Conservation (phyloP, 2,797 vertebrate species). For the Cirrhinus molitorella region DNA sequence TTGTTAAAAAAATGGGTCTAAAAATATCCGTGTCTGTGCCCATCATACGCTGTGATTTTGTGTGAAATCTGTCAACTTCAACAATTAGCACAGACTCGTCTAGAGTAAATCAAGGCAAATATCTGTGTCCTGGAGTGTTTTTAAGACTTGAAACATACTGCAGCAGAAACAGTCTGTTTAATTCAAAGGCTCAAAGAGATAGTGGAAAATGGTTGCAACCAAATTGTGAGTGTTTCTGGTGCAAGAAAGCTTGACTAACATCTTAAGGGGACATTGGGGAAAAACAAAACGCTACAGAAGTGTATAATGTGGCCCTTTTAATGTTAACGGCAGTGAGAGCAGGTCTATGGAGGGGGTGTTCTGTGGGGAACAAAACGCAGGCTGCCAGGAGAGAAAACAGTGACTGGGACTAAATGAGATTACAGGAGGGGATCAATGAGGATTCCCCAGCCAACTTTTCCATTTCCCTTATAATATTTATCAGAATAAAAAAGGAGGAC, state of each 20-base stretch:
- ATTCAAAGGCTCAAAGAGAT: background rate
- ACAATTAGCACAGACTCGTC: background rate
- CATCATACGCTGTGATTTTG: background rate
- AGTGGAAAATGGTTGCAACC: background rate
- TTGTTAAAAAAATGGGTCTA: background rate
- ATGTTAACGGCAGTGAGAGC: constrained; percentile 12
- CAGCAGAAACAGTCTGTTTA: background rate
- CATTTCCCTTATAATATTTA: constrained; percentile 56
- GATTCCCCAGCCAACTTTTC: constrained; percentile 56
- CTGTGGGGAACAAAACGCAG: background rate
- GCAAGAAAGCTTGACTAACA: constrained; percentile 21
- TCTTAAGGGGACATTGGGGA: constrained; percentile 10
- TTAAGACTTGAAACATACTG: background rate
- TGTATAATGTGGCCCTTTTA: background rate
- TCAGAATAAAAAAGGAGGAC: constrained; percentile 40
- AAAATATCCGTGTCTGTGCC: background rate
- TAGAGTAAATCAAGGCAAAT: background rate
- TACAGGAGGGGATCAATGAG: constrained; percentile 59
- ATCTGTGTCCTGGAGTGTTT: background rate
- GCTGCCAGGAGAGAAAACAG: constrained; percentile 26
- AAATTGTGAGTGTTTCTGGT: background rate
- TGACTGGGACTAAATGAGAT: constrained; percentile 58
- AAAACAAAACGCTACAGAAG: background rate
- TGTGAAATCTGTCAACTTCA: background rate
- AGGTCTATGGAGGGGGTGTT: background rate